phyloP scores from a whole-genome alignment of 2,797 vertebrate genomes.

The Hafferia zeledoni region DNA sequence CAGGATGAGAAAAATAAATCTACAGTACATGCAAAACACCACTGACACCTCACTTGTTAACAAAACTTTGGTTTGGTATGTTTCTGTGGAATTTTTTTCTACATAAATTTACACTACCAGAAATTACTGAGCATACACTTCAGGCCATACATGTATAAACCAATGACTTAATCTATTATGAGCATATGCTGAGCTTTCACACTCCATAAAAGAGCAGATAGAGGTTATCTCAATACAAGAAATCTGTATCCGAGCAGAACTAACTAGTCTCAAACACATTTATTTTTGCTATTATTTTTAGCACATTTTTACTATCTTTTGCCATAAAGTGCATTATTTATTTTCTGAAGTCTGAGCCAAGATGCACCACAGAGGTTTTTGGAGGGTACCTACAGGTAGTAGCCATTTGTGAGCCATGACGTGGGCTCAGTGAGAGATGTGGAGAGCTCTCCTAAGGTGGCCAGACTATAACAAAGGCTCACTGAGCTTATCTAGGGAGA shows the following conservation, averaged over 20 bases:
- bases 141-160: neutral
- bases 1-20: neutral
- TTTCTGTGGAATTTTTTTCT: neutral
- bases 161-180: neutral
- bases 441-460: neutral
- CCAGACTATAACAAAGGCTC: neutral
- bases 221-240: neutral
- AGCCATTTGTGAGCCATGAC: neutral
- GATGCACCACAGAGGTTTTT: neutral
- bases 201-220: neutral
- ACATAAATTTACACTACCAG: neutral
- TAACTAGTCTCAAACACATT: neutral
- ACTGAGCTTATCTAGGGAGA: neutral
- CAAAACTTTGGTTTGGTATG: neutral
- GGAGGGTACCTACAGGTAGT: neutral
- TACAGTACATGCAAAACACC: neutral
- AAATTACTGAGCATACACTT: neutral
- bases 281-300: neutral
- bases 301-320: neutral
- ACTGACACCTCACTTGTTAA: neutral
- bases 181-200: neutral
- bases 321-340: neutral
- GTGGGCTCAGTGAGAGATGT: neutral
- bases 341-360: neutral
- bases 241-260: neutral